These are phyloP conservation scores for Alfaro cultratus DNA, from an alignment of 2,797 vertebrate species.

Conservation along the genomic window DNA sequence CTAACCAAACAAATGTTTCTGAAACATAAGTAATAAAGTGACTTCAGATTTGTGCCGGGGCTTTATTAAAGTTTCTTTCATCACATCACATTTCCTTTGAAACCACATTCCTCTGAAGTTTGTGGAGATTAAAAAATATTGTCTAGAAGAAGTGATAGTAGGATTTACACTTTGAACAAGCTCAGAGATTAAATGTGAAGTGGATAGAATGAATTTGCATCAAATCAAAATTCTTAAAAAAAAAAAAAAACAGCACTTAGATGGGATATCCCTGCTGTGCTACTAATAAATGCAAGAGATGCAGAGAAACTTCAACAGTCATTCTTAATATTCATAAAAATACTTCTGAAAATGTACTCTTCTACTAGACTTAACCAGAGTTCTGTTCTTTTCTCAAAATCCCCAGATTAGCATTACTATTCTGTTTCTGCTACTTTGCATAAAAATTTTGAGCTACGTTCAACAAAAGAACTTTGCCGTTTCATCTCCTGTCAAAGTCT, in stretches of 20 bases:
- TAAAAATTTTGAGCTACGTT: constrained; percentile 65
- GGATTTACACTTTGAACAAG: neutral
- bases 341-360: constrained; percentile 22
- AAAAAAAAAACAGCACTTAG: constrained; percentile 6
- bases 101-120: neutral
- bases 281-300: constrained; percentile 2
- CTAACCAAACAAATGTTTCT: neutral
- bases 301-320: constrained; percentile 5
- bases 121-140: neutral
- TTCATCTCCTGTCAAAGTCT: constrained; percentile 73
- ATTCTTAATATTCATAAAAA: constrained; percentile 5
- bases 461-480: constrained; percentile 57
- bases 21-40: neutral
- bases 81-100: neutral
- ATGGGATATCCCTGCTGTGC: constrained; percentile 10
- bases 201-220: constrained; percentile 7
- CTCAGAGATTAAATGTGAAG: neutral
- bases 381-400: constrained; percentile 26
- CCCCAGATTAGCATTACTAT: constrained; percentile 56
- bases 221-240: neutral
- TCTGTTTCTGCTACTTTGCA: constrained; percentile 55
- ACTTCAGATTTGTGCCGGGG: neutral
- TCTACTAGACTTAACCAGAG: constrained; percentile 26
- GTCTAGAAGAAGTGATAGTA: neutral
- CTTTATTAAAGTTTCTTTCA: constrained; percentile 1